Percentiles rank a stretch among this genome's conserved stretches.
phyloP scores from a whole-genome alignment of 1,140 invertebrate genomes.

The Panagrolaimus sp. region DNA sequence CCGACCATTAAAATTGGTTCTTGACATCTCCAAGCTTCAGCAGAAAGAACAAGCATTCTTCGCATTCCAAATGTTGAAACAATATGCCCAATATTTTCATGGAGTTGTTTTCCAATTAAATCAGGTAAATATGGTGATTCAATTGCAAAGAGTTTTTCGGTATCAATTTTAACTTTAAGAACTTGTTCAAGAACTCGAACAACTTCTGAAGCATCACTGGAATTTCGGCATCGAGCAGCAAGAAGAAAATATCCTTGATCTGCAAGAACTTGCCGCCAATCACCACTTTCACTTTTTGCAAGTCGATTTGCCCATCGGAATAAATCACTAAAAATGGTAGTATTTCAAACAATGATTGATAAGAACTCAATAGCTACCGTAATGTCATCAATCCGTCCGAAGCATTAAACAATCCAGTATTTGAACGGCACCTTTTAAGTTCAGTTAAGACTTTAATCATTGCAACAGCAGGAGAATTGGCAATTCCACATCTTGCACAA shows the following conservation, averaged over 20 bases:
- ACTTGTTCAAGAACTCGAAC: conserved; percentile 72
- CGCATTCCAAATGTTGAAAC: conserved; percentile 65
- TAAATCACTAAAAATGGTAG: conserved; percentile 69
- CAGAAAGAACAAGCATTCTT: conserved; percentile 81
- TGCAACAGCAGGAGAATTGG: conserved; percentile 78
- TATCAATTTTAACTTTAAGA: conserved; percentile 73
- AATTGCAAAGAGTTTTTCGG: conserved; percentile 72
- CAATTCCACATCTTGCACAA: conserved; percentile 78
- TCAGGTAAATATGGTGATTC: conserved; percentile 66
- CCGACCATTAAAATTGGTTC: conserved; percentile 93
- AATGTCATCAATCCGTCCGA: conserved; percentile 54
- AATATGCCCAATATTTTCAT: conserved; percentile 7
- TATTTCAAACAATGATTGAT: not conserved
- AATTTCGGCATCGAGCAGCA: conserved; percentile 81
- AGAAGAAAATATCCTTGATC: conserved; percentile 91
- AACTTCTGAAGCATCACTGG: conserved; percentile 68
- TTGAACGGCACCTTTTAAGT: conserved; percentile 31
- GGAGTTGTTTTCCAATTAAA: not conserved
- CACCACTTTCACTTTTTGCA: conserved; percentile 66
- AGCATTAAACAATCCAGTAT: conserved; percentile 47
- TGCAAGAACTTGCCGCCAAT: conserved; percentile 94
- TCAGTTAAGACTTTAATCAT: conserved; percentile 80
- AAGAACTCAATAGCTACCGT: conserved; percentile 25
- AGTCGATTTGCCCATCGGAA: conserved; percentile 92
- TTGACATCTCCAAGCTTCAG: conserved; percentile 77